Evolutionary conservation across 2,113 vertebrate species (phyloP), one percentile per base, ranked within the genome.

Genomic region (Rhinoptilus africanus): DNA sequence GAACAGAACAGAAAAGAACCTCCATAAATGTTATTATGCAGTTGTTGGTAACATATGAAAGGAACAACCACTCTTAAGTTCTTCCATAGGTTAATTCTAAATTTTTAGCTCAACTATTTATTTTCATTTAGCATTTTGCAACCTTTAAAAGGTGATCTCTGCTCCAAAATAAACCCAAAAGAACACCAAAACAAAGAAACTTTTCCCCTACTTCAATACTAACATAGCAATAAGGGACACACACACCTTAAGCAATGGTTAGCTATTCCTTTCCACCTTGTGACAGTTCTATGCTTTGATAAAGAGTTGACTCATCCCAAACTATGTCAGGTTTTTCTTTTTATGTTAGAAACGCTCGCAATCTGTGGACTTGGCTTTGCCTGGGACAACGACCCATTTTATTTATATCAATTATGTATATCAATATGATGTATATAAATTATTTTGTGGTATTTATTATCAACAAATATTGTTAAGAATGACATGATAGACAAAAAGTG

Each of bases 111-210:
- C 51, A 75, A 27, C 13, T 76, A 72, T 21, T 64, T 76, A n/a
- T 39, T 77, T 93, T 63, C 39, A 57, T 39, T 77, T 72, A 71
- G 22, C 10, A 51, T 41, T 8, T 81, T 3, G 0, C 3, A 26
- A 62, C 16, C 14, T 87, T 77, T 66, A 43, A 71, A 80, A 60
- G 3, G 71, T 41, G 1, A 39, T 16, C 19, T 43, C 30, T 56
- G 32, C 48, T 37, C 35, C 72, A 76, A 68, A 74, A n/a, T 27
- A 30, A 64, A 72, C 51, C 16, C 30, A 30, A 7, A 5, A 21
- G 9, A 47, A n/a, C 48, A 17, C 1, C 57, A 62, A 43, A 10
- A 24, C 6, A 18, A 53, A 17, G 17, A 39, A 5, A 0, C 7
- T 3, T 71, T 96, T 37, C 7, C 10, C 28, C 30, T 80, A 41